phyloP scores from a whole-genome alignment of 2,797 vertebrate genomes.

The Pristis pectinata region DNA sequence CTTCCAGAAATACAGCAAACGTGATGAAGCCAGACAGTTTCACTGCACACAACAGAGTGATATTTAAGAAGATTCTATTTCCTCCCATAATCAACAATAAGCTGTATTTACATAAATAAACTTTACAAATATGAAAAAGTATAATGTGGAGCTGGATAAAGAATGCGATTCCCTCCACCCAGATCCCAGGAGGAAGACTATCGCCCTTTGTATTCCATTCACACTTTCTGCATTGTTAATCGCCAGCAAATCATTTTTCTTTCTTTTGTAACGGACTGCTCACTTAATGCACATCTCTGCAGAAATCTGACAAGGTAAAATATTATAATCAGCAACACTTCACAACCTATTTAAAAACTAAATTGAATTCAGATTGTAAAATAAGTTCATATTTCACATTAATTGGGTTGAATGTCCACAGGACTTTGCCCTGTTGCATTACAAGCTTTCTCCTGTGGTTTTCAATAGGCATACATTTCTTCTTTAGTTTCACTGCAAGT shows the following conservation, averaged over 20 bases:
- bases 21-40: background rate
- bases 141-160: background rate
- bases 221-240: background rate
- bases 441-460: background rate
- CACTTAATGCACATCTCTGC: background rate
- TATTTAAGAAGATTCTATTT: background rate
- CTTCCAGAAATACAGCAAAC: background rate
- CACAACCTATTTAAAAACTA: background rate
- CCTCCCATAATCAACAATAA: background rate
- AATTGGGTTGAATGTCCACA: background rate
- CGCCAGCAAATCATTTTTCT: background rate
- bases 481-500: background rate
- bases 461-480: background rate
- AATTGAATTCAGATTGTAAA: background rate
- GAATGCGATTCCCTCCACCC: background rate
- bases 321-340: background rate
- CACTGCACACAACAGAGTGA: background rate
- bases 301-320: background rate
- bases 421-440: background rate
- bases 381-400: background rate
- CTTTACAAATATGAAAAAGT: background rate
- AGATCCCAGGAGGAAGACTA: background rate
- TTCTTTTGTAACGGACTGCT: slow-evolving; percentile 7
- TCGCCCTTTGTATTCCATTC: slow-evolving; percentile 12
- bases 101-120: background rate